These are phyloP conservation scores for Habropoda laboriosa DNA, from an alignment of 1,140 invertebrate genomes.

Conservation along the genomic window DNA sequence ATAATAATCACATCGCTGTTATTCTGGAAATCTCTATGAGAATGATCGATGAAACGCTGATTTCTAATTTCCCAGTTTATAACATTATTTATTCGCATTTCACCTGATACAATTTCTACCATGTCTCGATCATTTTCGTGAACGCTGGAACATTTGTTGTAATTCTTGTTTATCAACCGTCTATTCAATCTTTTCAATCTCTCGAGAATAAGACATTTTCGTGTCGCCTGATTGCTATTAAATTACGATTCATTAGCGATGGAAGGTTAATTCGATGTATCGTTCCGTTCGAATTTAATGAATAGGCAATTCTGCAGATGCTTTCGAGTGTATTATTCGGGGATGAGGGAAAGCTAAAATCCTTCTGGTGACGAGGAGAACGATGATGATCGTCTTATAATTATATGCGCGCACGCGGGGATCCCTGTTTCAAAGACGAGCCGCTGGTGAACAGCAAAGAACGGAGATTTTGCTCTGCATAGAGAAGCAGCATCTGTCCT, in stretches of 20 bases:
- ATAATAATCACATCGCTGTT: constrained; percentile 14
- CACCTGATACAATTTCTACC: not conserved
- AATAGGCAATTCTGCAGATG: constrained; percentile 35
- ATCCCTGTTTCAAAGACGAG: constrained; percentile 44
- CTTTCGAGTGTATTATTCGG: not conserved
- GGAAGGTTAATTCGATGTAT: constrained; percentile 2
- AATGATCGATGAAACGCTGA: constrained; percentile 13
- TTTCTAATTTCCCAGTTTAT: not conserved
- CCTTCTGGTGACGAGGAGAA: constrained; percentile 37
- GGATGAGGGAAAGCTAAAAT: not conserved
- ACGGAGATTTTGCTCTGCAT: constrained; percentile 66
- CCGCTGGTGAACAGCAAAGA: constrained; percentile 42
- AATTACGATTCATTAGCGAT: constrained; percentile 14
- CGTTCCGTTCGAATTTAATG: constrained; percentile 28
- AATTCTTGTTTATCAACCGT: not conserved
- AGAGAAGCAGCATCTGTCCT: constrained; percentile 67
- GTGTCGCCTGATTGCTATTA: constrained; percentile 16
- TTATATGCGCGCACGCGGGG: constrained; percentile 67
- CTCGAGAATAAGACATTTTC: constrained; percentile 7
- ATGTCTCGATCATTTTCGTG: not conserved
- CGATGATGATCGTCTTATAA: constrained; percentile 69
- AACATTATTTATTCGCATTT: not conserved
- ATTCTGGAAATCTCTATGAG: not conserved
- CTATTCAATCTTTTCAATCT: not conserved
- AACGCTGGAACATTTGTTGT: not conserved